These are phyloP conservation scores for Glyphotaelius pellucidus DNA, from an alignment of 2,888 invertebrate species.

Conservation along the genomic window DNA sequence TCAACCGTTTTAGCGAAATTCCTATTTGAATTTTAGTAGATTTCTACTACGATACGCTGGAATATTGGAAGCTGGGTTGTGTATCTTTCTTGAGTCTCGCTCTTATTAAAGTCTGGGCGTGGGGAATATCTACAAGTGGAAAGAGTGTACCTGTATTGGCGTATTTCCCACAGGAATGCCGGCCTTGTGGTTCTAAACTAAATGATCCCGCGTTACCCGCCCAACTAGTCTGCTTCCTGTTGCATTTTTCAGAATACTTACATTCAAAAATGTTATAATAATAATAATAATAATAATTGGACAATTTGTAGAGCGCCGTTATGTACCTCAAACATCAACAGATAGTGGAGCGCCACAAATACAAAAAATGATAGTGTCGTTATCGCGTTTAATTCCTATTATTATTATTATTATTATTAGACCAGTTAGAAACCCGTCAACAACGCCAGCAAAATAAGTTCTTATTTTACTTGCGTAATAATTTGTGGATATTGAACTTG, in stretches of 20 bases:
- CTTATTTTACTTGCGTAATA: background rate
- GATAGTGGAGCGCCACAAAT: background rate
- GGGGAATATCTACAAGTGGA: background rate
- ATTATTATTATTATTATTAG: background rate
- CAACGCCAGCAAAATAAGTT: background rate
- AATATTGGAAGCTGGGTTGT: constrained; percentile 8
- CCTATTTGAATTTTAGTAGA: background rate
- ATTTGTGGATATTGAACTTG: no score
- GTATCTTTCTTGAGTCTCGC: background rate
- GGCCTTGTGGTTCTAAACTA: constrained; percentile 21
- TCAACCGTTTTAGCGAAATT: background rate
- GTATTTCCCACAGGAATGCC: constrained; percentile 41
- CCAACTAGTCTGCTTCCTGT: constrained; percentile 44
- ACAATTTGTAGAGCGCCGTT: no score
- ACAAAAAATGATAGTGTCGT: background rate
- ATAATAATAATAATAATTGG: no score
- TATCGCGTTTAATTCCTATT: background rate
- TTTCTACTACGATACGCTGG: background rate
- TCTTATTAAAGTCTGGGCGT: constrained; percentile 5
- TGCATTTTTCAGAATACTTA: constrained; percentile 30
- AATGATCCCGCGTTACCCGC: constrained; percentile 2
- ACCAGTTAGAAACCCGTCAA: background rate
- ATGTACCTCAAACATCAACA: background rate
- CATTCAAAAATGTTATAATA: no score
- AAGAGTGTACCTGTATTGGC: constrained; percentile 1